Conservation (phyloP, 2,888 invertebrate species). For the Drosophila diplacantha region DNA sequence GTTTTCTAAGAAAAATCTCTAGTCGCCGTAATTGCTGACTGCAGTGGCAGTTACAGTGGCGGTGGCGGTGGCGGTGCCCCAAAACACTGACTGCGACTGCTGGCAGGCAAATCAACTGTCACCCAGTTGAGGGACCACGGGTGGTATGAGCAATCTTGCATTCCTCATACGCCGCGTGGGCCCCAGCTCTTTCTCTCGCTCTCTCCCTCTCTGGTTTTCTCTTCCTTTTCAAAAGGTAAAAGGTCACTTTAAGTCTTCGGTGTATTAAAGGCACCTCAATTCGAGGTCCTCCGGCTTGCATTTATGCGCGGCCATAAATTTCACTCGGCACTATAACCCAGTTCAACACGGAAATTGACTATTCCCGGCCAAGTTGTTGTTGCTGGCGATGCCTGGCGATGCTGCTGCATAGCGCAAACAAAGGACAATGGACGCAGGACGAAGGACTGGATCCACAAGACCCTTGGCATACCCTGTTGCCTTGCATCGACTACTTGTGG, state of each 20-base stretch:
- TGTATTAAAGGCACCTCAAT: neutral
- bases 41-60: conserved; percentile 17
- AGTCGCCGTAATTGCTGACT: conserved; percentile 51
- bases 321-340: conserved; percentile 28
- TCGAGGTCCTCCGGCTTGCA: neutral
- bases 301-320: conserved; percentile 24
- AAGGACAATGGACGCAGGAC: conserved; percentile 8
- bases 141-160: conserved; percentile 25
- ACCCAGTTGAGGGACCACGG: conserved; percentile 33
- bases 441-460: neutral
- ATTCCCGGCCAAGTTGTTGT: conserved; percentile 18
- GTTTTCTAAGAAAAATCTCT: conserved; percentile 69
- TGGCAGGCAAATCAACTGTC: conserved; percentile 40
- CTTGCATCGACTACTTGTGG: neutral
- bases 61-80: too few relatives aligned
- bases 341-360: conserved; percentile 34
- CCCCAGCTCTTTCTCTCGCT: too few relatives aligned
- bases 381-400: neutral
- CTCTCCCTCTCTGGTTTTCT: too few relatives aligned
- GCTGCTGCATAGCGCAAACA: conserved; percentile 23
- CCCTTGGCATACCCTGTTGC: conserved; percentile 4
- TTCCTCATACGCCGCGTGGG: conserved; percentile 34
- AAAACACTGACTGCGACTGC: conserved; percentile 8
- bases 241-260: conserved; percentile 10
- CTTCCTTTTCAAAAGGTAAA: neutral